Evolutionary conservation across 1,140 invertebrate genomes (phyloP).

Genomic region (Drosophila grimshawi): DNA sequence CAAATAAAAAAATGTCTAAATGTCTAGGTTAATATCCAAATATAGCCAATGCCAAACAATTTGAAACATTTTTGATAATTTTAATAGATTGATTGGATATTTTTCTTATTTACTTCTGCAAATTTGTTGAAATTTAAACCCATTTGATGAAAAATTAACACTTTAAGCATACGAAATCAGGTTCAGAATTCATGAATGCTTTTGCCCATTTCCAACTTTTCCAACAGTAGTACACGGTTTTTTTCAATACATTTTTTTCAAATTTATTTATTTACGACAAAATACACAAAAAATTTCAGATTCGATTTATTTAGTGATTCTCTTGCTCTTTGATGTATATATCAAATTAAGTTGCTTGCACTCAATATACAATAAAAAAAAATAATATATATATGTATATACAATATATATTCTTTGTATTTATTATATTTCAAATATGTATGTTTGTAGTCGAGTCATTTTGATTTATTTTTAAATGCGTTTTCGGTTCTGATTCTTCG

Average conservation of each 20-base stretch:
- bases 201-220: background rate
- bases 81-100: too few relatives aligned
- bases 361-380: slow-evolving; percentile 76
- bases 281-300: slow-evolving; percentile 79
- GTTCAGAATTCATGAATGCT: background rate
- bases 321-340: slow-evolving; percentile 47
- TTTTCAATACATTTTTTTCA: slow-evolving; percentile 26
- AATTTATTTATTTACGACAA: slow-evolving; percentile 81
- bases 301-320: slow-evolving; percentile 74
- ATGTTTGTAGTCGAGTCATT: slow-evolving; percentile 25
- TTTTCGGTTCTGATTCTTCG: slow-evolving; percentile 18
- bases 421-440: slow-evolving; percentile 11
- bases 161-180: too few relatives aligned
- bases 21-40: too few relatives aligned
- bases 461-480: slow-evolving; percentile 24
- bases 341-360: slow-evolving; percentile 61
- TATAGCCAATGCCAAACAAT: too few relatives aligned
- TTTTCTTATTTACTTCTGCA: too few relatives aligned
- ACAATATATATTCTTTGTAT: slow-evolving; percentile 18
- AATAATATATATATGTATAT: slow-evolving; percentile 48
- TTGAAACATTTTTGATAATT: too few relatives aligned
- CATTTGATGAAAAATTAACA: too few relatives aligned
- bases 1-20: too few relatives aligned
- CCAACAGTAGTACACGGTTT: too few relatives aligned
- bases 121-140: too few relatives aligned